These are phyloP conservation scores for Zaprionus camerounensis DNA, from an alignment of 1,140 invertebrate species.

Conservation along the genomic window DNA sequence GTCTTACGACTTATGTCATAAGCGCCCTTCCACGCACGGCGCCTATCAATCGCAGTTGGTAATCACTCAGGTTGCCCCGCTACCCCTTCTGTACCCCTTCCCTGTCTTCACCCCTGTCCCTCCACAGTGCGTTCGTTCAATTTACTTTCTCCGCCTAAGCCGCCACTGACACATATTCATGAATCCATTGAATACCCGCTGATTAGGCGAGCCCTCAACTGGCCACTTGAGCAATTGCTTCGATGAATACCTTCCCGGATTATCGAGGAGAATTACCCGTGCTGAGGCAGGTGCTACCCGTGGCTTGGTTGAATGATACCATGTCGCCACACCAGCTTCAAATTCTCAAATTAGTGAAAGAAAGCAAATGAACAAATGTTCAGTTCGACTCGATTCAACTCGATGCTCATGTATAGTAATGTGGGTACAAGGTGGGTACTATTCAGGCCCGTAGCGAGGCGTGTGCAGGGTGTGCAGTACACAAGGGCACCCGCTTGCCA, in stretches of 20 bases:
- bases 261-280: neutral
- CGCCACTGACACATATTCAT: neutral
- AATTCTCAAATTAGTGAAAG: neutral
- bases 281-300: neutral
- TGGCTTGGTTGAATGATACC: neutral
- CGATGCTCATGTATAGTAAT: too few relatives aligned
- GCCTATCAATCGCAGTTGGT: neutral
- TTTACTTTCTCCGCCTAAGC: neutral
- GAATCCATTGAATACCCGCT: constrained; percentile 3
- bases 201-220: neutral
- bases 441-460: too few relatives aligned
- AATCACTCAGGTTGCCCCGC: neutral
- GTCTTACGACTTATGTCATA: neutral
- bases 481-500: too few relatives aligned
- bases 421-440: too few relatives aligned
- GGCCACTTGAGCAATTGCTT: neutral
- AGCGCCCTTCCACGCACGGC: neutral
- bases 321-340: neutral
- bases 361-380: too few relatives aligned
- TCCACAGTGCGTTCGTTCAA: neutral
- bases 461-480: too few relatives aligned
- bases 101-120: neutral
- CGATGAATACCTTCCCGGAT: neutral
- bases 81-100: too few relatives aligned
- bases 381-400: too few relatives aligned